Conservation (phyloP, 2,113 vertebrate genomes). For the Dipodomys spectabilis region DNA sequence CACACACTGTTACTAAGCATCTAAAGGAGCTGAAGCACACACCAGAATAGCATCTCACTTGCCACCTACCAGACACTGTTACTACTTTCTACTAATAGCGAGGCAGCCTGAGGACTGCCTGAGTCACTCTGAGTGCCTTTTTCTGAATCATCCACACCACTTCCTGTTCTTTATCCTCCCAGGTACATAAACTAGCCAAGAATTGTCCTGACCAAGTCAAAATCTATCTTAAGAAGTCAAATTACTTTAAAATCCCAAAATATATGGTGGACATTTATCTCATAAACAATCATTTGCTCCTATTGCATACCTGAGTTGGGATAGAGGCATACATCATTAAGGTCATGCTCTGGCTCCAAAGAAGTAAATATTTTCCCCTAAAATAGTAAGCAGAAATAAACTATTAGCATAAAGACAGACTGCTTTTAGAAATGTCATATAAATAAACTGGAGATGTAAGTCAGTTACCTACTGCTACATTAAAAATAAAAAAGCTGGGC, state of each 20-base stretch:
- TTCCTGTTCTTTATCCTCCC: conserved; percentile 46
- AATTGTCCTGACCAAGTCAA: background rate
- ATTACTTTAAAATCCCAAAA: background rate
- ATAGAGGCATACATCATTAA: conserved; percentile 96
- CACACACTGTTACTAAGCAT: conserved; percentile 40
- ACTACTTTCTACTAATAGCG: conserved; percentile 14
- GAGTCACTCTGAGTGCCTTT: conserved; percentile 31
- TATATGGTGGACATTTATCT: background rate
- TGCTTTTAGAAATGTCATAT: background rate
- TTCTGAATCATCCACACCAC: conserved; percentile 49
- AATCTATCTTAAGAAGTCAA: background rate
- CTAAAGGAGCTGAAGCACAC: background rate
- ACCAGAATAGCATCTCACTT: background rate
- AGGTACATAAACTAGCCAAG: background rate
- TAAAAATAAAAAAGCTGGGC: background rate
- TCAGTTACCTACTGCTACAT: background rate
- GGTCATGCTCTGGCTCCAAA: conserved; percentile 93
- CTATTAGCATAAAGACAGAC: background rate
- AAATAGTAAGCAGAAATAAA: conserved; percentile 73
- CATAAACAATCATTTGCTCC: background rate
- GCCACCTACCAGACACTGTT: background rate
- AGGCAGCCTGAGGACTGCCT: conserved; percentile 15
- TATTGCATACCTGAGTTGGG: conserved; percentile 92
- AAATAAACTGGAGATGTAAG: background rate
- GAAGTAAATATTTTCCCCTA: conserved; percentile 97